Conservation (phyloP, 2,888 invertebrate genomes). For the Caenorhabditis uteleia region DNA sequence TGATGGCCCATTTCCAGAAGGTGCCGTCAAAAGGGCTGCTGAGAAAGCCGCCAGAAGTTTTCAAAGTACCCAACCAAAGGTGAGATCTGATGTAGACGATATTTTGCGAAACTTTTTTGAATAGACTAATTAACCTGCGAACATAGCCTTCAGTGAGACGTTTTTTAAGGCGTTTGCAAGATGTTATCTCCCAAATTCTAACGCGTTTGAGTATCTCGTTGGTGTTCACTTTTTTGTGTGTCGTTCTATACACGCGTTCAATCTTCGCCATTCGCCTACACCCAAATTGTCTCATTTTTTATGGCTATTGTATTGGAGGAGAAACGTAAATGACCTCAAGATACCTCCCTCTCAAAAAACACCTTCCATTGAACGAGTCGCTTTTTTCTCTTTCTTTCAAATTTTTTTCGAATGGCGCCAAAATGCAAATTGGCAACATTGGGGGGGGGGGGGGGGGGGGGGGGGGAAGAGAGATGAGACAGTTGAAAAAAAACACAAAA, state of each 20-base stretch:
- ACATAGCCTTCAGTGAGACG: slow-evolving; percentile 3
- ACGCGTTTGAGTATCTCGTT: not conserved
- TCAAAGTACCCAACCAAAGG: slow-evolving; percentile 69
- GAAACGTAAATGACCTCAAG: slow-evolving; percentile 7
- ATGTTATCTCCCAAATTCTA: slow-evolving; percentile 2
- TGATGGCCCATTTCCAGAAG: slow-evolving; percentile 63
- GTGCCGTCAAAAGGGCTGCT: slow-evolving; percentile 67
- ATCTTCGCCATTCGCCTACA: too few relatives aligned
- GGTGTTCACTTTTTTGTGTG: not conserved
- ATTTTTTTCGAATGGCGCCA: too few relatives aligned
- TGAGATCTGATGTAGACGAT: too few relatives aligned
- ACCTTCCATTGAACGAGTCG: too few relatives aligned
- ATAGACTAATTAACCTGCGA: not conserved
- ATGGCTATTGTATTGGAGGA: slow-evolving; percentile 24
- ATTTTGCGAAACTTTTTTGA: too few relatives aligned
- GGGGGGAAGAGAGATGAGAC: not conserved
- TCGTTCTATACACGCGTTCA: too few relatives aligned
- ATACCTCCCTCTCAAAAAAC: slow-evolving; percentile 4
- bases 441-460: not conserved
- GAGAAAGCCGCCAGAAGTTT: slow-evolving; percentile 67
- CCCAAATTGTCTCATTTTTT: slow-evolving; percentile 9
- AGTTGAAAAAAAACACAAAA: not conserved
- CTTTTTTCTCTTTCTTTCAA: too few relatives aligned
- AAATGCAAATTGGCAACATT: too few relatives aligned
- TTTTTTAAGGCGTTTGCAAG: not conserved